phyloP scores from a whole-genome alignment of 2,888 invertebrate genomes.

The Lasioglossum zephyrum region DNA sequence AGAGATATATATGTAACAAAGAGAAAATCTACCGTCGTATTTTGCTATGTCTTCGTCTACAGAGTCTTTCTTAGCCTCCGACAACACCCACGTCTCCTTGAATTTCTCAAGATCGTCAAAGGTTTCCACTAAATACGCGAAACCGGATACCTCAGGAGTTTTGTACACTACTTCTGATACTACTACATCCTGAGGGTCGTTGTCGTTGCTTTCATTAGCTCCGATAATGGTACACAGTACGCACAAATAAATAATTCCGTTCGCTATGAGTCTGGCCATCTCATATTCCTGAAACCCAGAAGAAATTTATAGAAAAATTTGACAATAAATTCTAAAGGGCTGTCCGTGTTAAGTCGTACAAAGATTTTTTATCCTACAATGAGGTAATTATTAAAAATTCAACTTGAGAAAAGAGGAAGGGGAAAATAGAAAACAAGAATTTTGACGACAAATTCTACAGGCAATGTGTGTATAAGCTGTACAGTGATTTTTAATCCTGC shows the following conservation, averaged over 20 bases:
- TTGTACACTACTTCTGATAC: slow-evolving; percentile 85
- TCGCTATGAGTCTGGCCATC: slow-evolving; percentile 75
- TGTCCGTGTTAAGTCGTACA: not conserved
- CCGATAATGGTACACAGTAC: slow-evolving; percentile 59
- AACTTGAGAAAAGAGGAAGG: not conserved
- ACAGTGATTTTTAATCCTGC: not conserved
- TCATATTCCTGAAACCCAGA: slow-evolving; percentile 69
- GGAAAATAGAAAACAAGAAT: not conserved
- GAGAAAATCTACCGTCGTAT: slow-evolving; percentile 91
- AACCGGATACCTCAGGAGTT: slow-evolving; percentile 88
- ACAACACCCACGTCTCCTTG: slow-evolving; percentile 93
- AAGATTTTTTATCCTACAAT: not conserved
- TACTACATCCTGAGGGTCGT: slow-evolving; percentile 55
- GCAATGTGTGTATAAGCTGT: too few species aligned
- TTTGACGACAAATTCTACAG: not conserved
- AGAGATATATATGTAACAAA: not conserved
- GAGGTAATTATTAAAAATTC: not conserved
- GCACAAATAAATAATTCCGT: slow-evolving; percentile 62
- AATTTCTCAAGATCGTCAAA: slow-evolving; percentile 92
- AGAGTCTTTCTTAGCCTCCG: slow-evolving; percentile 95
- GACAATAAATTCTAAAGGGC: not conserved
- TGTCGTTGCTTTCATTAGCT: slow-evolving; percentile 68
- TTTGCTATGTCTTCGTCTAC: slow-evolving; percentile 95
- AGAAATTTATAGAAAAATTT: not conserved
- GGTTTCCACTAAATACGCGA: slow-evolving; percentile 92